Conservation (phyloP, 2,888 invertebrate genomes). For the Ligdia adustata region DNA sequence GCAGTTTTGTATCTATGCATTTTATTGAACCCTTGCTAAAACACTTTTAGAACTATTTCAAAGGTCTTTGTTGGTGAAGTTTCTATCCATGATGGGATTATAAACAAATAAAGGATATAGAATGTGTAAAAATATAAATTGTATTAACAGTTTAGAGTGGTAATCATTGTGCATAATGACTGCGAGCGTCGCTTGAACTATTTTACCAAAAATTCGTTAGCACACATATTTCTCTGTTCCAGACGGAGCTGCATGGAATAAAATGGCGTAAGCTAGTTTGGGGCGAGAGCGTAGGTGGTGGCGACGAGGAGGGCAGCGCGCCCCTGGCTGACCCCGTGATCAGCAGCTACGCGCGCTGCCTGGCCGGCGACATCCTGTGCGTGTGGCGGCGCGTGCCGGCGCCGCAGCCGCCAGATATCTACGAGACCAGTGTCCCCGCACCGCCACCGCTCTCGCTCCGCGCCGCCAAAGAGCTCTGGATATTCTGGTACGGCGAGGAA, state of each 20-base stretch:
- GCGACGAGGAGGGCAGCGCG: slow-evolving; percentile 78
- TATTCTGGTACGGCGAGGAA: slow-evolving; percentile 99
- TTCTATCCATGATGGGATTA: slow-evolving; percentile 31
- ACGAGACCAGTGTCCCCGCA: slow-evolving; percentile 81
- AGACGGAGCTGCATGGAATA: slow-evolving; percentile 99
- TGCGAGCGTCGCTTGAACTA: too few species aligned
- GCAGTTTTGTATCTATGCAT: slow-evolving; percentile 49
- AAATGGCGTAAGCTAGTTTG: slow-evolving; percentile 98
- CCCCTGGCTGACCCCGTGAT: slow-evolving; percentile 96
- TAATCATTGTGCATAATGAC: too few species aligned
- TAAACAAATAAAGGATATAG: background rate
- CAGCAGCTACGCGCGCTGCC: slow-evolving; percentile 95
- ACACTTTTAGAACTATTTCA: slow-evolving; percentile 55
- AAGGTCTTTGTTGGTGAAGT: slow-evolving; percentile 49
- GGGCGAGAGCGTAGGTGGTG: slow-evolving; percentile 86
- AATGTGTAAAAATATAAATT: too few species aligned
- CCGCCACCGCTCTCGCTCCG: slow-evolving; percentile 91
- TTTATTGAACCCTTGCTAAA: slow-evolving; percentile 60
- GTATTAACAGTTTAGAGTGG: too few species aligned
- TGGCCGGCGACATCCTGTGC: slow-evolving; percentile 97
- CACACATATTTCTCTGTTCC: too few species aligned
- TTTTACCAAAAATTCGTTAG: too few species aligned
- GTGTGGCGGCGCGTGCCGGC: slow-evolving; percentile 96
- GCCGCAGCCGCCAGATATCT: slow-evolving; percentile 74
- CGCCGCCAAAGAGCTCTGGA: slow-evolving; percentile 98